Conservation (phyloP, 1,140 invertebrate genomes). For the Bombus picipes region DNA sequence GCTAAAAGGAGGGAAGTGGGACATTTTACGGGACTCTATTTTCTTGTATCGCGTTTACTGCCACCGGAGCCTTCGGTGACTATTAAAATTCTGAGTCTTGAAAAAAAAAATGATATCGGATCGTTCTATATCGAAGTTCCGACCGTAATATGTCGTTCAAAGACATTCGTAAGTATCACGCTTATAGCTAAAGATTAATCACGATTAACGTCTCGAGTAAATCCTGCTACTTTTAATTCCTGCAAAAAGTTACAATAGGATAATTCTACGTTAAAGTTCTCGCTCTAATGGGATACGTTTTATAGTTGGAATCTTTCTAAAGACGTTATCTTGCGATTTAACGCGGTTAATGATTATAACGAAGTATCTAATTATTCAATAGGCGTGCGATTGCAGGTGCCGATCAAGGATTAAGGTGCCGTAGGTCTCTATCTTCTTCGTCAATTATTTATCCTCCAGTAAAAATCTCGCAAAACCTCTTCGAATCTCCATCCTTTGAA, state of each 20-base stretch:
- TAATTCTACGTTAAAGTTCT: background rate
- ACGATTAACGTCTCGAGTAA: fast-evolving
- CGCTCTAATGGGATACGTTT: too few species aligned
- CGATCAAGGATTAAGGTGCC: too few species aligned
- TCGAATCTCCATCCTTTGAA: too few species aligned
- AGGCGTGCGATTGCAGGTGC: too few species aligned
- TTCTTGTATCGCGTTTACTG: background rate
- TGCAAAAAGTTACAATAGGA: background rate
- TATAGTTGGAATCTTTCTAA: too few species aligned
- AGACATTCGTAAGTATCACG: background rate
- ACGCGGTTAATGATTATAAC: background rate
- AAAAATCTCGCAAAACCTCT: too few species aligned
- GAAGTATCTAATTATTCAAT: too few species aligned
- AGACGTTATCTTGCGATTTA: background rate
- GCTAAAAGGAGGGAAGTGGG: slow-evolving; percentile 27
- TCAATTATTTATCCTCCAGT: too few species aligned
- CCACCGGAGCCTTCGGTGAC: background rate
- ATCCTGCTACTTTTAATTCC: too few species aligned
- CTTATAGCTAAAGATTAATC: background rate
- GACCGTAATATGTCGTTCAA: background rate
- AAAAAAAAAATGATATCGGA: background rate
- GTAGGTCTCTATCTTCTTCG: too few species aligned
- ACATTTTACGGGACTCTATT: slow-evolving; percentile 24
- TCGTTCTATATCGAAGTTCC: background rate
- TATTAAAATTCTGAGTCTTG: background rate